phyloP scores from a whole-genome alignment of 2,888 invertebrate species.

The Selenia dentaria region DNA sequence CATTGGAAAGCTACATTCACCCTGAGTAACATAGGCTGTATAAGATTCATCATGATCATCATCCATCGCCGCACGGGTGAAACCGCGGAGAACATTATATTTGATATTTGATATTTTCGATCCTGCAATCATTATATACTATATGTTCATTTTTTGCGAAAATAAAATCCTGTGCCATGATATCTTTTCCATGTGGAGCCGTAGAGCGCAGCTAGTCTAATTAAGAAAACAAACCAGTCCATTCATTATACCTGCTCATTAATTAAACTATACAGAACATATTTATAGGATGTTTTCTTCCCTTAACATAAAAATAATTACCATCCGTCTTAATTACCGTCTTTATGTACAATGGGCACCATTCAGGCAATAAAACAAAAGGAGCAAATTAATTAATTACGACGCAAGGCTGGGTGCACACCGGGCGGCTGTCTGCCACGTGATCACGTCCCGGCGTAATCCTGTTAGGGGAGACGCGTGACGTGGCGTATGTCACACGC shows the following conservation, averaged over 20 bases:
- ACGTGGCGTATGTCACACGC: conserved; percentile 7
- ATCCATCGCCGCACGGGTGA: too few relatives aligned
- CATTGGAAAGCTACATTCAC: too few relatives aligned
- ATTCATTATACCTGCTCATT: background rate
- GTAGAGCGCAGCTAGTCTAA: too few relatives aligned
- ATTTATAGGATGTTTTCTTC: background rate
- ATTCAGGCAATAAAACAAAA: conserved; percentile 29
- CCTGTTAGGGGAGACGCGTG: conserved; percentile 37
- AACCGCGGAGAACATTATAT: too few relatives aligned
- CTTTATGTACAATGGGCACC: conserved; percentile 14
- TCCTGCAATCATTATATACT: too few relatives aligned
- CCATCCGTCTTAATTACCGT: conserved; percentile 31
- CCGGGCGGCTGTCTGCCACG: conserved; percentile 29
- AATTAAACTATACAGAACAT: background rate
- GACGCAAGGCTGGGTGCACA: conserved; percentile 26
- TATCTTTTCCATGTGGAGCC: too few relatives aligned
- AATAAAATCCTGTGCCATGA: too few relatives aligned
- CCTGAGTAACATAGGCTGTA: too few relatives aligned
- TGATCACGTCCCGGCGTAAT: conserved; percentile 28
- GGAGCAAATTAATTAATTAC: conserved; percentile 35
- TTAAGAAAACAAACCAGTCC: background rate
- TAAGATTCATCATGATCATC: too few relatives aligned
- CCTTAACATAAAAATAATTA: conserved; percentile 19
- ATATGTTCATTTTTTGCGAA: too few relatives aligned
- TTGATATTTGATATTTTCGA: too few relatives aligned